Base-by-base conservation (phyloP, 2,888 invertebrate species). In the Lathronympha strigana region DNA sequence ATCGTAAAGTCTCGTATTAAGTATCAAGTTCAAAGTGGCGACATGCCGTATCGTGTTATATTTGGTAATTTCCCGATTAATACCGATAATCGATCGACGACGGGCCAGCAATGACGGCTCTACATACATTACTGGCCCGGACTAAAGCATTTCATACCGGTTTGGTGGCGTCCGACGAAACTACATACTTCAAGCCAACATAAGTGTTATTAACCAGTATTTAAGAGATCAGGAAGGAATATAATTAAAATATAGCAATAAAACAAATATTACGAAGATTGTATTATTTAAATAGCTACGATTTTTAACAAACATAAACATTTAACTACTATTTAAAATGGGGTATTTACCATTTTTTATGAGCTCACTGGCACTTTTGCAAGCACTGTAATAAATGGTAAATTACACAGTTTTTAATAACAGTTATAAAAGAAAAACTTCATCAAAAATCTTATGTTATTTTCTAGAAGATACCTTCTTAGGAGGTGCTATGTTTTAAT, bases 81-180 rank as follows among this genome's bases (percentile, higher is more conserved):
- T 53, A 53, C 36, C 33, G 47, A 8, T 58, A 49, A 58, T 58
- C 33, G 47, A 58, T 57, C 31, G 55, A 23, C 33, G 33, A 58
- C 45, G 36, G 21, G 33, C n/a, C 6, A 21, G 15, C 47, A 58
- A 58, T 45, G 57, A 57, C 21, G 47, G 33, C 58, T 13, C 33
- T n/a, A 33, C 57, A 40, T 17, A 17, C 15, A 45, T 58, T 58
- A 58, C 25, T 9, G 36, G 25, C 43, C 21, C 13, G 13, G 57
- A 9, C 5, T 13, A 6, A 36, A 21, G 51, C 21, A 54, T 25
- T 31, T n/a, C 28, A 43, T 57, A 57, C 57, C 57, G 57, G 57
- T 57, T 57, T 57, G 28, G 9, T 45, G 19, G 40, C 55, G 40
- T 55, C 55, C 40, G 40, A 40, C 21, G 28, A 43, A 36, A 23